Conservation (phyloP, 2,888 invertebrate species). For the Acholoe squamosa region DNA sequence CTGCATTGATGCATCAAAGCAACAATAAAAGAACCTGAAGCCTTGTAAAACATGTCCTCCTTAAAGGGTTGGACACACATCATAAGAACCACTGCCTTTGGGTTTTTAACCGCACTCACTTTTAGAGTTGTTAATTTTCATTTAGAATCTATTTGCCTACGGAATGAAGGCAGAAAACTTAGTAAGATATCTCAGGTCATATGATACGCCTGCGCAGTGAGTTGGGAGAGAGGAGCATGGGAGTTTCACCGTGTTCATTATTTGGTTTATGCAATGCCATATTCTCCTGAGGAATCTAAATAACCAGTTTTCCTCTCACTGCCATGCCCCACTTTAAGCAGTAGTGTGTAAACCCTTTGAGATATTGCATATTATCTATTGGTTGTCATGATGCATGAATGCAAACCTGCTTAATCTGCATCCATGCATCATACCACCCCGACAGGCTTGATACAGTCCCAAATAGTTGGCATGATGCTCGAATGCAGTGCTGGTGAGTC, state of each 20-base stretch:
- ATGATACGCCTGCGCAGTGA: background rate
- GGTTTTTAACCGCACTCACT: background rate
- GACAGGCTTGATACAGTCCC: too few species aligned
- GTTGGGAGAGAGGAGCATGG: background rate
- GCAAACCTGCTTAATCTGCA: too few species aligned
- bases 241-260: background rate
- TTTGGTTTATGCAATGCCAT: conserved; percentile 54
- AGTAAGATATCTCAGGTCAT: background rate
- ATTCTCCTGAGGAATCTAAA: conserved; percentile 27
- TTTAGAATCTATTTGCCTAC: conserved; percentile 27
- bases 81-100: conserved; percentile 16
- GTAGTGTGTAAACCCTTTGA: background rate
- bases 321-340: background rate
- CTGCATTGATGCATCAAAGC: too few species aligned
- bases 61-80: too few species aligned
- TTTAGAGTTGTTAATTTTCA: conserved; percentile 36
- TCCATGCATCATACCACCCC: too few species aligned
- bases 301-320: background rate
- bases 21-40: too few species aligned
- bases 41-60: too few species aligned
- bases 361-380: too few species aligned
- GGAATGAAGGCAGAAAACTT: background rate
- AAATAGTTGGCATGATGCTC: too few species aligned
- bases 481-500: too few species aligned
- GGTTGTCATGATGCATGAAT: too few species aligned